Conservation (phyloP, 2,797 vertebrate genomes). For the Pampus argenteus region DNA sequence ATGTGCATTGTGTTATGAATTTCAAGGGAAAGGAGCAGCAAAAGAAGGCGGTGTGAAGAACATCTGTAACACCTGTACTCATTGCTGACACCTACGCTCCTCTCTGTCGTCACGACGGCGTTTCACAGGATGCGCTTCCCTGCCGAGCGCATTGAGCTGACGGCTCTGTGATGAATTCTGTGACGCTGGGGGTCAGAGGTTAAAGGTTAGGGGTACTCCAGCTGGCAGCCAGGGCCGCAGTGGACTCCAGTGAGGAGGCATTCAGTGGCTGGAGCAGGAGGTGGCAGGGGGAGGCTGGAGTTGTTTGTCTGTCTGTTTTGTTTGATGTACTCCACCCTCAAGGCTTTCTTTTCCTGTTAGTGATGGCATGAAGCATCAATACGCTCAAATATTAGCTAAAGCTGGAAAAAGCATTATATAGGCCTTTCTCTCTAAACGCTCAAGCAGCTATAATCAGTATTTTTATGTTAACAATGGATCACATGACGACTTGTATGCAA, state of each 20-base stretch:
- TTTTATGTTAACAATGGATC: neutral
- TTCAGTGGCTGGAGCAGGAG: slow-evolving; percentile 73
- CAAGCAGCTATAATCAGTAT: neutral
- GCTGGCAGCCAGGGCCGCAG: slow-evolving; percentile 84
- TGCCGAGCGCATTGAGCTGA: slow-evolving; percentile 58
- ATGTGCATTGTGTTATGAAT: slow-evolving; percentile 17
- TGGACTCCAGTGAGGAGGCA: slow-evolving; percentile 80
- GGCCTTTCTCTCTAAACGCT: neutral
- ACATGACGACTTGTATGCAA: neutral
- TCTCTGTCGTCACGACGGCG: slow-evolving; percentile 26
- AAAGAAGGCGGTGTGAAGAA: slow-evolving; percentile 16
- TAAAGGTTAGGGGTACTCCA: slow-evolving; percentile 83
- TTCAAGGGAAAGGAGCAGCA: neutral
- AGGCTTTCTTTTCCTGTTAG: slow-evolving; percentile 20
- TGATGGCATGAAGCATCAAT: slow-evolving; percentile 29
- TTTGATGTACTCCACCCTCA: slow-evolving; percentile 55
- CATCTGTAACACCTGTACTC: slow-evolving; percentile 71
- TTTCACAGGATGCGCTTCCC: slow-evolving; percentile 53
- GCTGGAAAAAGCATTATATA: slow-evolving; percentile 8
- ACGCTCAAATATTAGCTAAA: slow-evolving; percentile 36
- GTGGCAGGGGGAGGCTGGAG: slow-evolving; percentile 42
- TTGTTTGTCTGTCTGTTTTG: slow-evolving; percentile 43
- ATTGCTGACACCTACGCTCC: slow-evolving; percentile 56
- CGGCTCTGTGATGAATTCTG: slow-evolving; percentile 69
- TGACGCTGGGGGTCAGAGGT: slow-evolving; percentile 76